Evolutionary conservation across 1,140 invertebrate species (phyloP).

Genomic region (Orius insidiosus): DNA sequence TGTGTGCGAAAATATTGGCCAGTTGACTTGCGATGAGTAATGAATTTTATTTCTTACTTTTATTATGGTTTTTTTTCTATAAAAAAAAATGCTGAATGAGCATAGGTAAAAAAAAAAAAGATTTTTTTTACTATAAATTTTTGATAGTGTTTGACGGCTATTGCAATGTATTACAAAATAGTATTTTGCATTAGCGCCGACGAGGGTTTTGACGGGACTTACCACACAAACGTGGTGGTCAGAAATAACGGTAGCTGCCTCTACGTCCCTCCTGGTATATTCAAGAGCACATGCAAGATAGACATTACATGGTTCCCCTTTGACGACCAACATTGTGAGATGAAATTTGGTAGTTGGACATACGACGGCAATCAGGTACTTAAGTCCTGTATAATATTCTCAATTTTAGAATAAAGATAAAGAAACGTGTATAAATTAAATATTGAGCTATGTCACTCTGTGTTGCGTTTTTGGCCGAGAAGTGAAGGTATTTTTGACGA

Average conservation of each 20-base stretch:
- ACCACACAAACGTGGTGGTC: conserved; percentile 93
- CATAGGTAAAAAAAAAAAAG: background rate
- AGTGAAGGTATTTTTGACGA: background rate
- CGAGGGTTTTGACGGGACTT: conserved; percentile 94
- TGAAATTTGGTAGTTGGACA: conserved; percentile 93
- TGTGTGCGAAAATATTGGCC: no score
- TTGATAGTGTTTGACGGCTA: background rate
- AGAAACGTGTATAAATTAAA: background rate
- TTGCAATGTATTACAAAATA: no score
- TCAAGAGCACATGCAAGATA: conserved; percentile 98
- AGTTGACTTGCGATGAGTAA: no score
- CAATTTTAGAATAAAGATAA: no score
- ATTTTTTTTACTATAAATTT: background rate
- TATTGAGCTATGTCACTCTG: background rate
- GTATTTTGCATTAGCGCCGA: conserved; percentile 58
- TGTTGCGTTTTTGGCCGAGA: background rate
- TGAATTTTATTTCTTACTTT: background rate
- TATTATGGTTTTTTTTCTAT: no score
- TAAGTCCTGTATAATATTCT: conserved; percentile 12
- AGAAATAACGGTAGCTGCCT: conserved; percentile 83
- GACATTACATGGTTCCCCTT: conserved; percentile 99
- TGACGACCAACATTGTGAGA: conserved; percentile 92
- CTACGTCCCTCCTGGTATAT: conserved; percentile 95
- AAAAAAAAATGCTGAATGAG: no score
- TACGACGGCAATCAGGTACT: conserved; percentile 82